Evolutionary conservation across 2,113 vertebrate species (phyloP).

Genomic region (Rhegmatorhina hoffmannsi): DNA sequence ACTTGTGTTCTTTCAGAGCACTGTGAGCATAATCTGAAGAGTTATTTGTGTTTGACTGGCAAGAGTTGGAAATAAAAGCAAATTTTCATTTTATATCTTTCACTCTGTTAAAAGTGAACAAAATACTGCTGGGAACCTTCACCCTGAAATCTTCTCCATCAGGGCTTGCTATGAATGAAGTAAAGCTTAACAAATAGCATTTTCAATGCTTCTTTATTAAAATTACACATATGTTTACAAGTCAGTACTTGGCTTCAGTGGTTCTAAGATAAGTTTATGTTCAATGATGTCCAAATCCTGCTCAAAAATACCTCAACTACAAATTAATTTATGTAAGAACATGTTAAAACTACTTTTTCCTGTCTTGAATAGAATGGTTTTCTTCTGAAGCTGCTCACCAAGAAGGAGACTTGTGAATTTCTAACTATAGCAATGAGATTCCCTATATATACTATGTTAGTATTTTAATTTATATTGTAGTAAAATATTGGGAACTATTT

Average conservation of each 20-base stretch:
- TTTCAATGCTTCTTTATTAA: background rate
- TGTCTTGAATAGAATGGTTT: background rate
- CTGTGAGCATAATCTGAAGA: background rate
- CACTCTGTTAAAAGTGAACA: background rate
- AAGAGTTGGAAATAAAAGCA: background rate
- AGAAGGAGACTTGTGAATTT: background rate
- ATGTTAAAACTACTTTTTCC: background rate
- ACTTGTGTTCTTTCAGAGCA: background rate
- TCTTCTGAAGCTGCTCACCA: background rate
- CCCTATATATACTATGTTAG: background rate
- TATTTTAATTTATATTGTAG: background rate
- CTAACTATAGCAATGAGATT: background rate
- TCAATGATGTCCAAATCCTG: background rate
- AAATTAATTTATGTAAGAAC: background rate
- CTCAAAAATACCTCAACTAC: background rate
- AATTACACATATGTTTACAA: background rate
- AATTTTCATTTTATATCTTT: background rate
- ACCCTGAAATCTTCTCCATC: background rate
- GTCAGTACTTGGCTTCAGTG: background rate
- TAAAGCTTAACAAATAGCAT: background rate
- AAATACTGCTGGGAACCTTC: background rate
- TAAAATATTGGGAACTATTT: background rate
- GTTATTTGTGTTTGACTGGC: background rate
- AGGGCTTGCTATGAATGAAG: background rate
- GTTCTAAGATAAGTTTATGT: background rate